phyloP scores from a whole-genome alignment of 2,888 invertebrate genomes.

The Lacanobia oleracea region DNA sequence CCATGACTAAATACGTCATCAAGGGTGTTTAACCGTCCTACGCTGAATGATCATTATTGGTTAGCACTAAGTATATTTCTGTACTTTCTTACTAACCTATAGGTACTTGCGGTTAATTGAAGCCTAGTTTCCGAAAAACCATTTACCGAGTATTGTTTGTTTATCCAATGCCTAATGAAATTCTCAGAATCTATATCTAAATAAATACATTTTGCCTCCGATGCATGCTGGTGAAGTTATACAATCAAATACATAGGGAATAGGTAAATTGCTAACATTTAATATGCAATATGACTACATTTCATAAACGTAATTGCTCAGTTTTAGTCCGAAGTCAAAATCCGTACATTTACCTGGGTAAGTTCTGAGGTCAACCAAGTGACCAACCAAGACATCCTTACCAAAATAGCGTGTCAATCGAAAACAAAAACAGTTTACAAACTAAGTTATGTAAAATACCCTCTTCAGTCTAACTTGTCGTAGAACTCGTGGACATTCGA shows the following conservation, averaged over 20 bases:
- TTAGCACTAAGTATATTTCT: too few relatives aligned
- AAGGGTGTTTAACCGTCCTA: not conserved
- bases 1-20: slow-evolving; percentile 16
- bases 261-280: too few relatives aligned
- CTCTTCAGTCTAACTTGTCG: slow-evolving; percentile 22
- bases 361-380: not conserved
- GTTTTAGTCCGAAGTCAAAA: too few relatives aligned
- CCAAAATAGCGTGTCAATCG: slow-evolving; percentile 17
- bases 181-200: not conserved
- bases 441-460: slow-evolving; percentile 48
- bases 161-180: not conserved
- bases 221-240: too few relatives aligned
- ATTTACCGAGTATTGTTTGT: not conserved
- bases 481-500: slow-evolving; percentile 32
- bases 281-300: too few relatives aligned
- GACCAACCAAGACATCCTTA: not conserved
- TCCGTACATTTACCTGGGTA: too few relatives aligned
- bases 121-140: not conserved
- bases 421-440: slow-evolving; percentile 33
- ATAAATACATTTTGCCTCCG: too few relatives aligned
- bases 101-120: not conserved
- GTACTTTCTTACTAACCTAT: not conserved
- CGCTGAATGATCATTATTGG: slow-evolving; percentile 11
- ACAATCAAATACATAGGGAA: too few relatives aligned
- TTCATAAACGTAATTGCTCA: too few relatives aligned